Evolutionary conservation across 2,113 vertebrate genomes (phyloP), one percentile per base, ranked within the genome.

Genomic region (Carassius gibelio): DNA sequence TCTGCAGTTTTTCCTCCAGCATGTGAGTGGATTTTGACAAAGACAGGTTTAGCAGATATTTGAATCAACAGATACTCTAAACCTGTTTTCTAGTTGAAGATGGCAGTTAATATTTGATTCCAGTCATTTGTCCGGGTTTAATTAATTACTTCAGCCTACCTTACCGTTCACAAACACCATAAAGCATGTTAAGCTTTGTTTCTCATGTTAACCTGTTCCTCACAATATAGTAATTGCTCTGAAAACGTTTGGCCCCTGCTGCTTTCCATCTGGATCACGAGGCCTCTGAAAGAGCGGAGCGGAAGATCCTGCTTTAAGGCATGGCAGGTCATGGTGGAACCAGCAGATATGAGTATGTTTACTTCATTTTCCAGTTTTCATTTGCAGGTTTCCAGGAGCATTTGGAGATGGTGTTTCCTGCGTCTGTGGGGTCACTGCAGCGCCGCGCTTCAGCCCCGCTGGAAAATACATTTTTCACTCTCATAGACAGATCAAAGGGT

Each of bases 401-500:
- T 89, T 88, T 84, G 87, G 76, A 92, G 89, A 90, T 79, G 80
- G 89, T 92, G 91, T 92, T 92, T 91, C 13, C 36, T 17, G 52
- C 55, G 17, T 75, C 36, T 36, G 68, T 42, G 92, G 90, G 90
- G 93, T 92, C 92, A 92, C 93, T 91, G 92, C 90, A 90, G 89
- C 66, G 87, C 52, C 71, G 90, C 48, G 90, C 88, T 89, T 50
- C 88, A 42, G 91, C 88, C 91, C 94, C 89, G 81, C 92, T 84
- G 89, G 91, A 93, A 94, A 93, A 95, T 93, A 91, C 90, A 94
- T 94, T 92, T 94, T 94, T 94, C 89, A 94, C 90, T 93, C 90
- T 83, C 84, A 81, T 83, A 91, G 90, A 50, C 91, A 93, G 94
- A 95, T 95, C 93, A 95, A 95, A 95, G 94, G 90, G 1, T 80